phyloP scores from a whole-genome alignment of 92 coral and sea anemone species.

The Porites divaricata region DNA sequence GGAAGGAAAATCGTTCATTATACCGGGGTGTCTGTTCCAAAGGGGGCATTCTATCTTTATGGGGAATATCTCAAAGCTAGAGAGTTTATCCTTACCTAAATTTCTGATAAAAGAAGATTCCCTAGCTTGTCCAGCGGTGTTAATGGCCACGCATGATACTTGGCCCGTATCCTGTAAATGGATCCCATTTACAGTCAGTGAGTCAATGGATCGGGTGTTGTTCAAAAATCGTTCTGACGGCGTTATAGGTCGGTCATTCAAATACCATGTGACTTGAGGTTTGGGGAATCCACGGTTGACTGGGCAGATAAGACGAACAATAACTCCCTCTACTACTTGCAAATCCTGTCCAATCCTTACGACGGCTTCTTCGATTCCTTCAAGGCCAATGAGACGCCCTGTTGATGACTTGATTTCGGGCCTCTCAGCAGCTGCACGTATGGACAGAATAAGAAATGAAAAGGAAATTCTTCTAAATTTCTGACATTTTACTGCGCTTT shows the following conservation, averaged over 20 bases:
- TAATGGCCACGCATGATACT: slow-evolving; percentile 75
- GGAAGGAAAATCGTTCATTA: no score
- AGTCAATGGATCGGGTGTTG: slow-evolving; percentile 41
- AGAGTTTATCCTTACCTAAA: slow-evolving; percentile 47
- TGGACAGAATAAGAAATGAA: background rate
- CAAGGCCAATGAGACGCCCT: slow-evolving; percentile 64
- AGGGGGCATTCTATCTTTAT: no score
- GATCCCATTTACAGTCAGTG: slow-evolving; percentile 65
- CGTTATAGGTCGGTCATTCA: slow-evolving; percentile 61
- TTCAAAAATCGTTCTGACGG: slow-evolving; percentile 59
- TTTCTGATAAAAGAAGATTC: slow-evolving; percentile 75
- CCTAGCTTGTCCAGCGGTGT: slow-evolving; percentile 63
- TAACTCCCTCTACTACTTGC: slow-evolving; percentile 74
- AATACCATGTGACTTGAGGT: slow-evolving; percentile 79
- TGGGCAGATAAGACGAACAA: slow-evolving; percentile 73
- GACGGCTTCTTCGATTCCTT: slow-evolving; percentile 68
- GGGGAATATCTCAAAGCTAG: no score
- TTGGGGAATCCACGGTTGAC: slow-evolving; percentile 75
- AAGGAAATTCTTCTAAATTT: no score
- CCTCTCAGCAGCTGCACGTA: slow-evolving; percentile 63
- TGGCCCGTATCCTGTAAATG: slow-evolving; percentile 74
- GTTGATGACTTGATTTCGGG: slow-evolving; percentile 64
- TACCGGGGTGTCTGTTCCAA: no score
- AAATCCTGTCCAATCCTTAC: slow-evolving; percentile 83
- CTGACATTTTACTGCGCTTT: no score